phyloP scores from a whole-genome alignment of 2,888 invertebrate genomes.

The Orthonychiurus folsomi region DNA sequence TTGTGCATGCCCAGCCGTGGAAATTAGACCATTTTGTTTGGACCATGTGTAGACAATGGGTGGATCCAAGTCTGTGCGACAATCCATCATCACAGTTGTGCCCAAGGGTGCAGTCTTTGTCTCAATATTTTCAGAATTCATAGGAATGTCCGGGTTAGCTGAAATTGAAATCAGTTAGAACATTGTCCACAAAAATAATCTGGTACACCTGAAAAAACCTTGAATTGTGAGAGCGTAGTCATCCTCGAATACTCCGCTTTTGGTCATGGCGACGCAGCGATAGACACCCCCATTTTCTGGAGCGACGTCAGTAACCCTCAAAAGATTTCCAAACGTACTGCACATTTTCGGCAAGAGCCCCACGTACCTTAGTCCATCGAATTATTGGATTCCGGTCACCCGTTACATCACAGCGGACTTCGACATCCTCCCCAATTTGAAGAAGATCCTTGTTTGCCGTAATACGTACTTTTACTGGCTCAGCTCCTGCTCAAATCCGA shows the following conservation, averaged over 20 bases:
- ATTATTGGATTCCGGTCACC: constrained; percentile 50
- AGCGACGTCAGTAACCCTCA: constrained; percentile 53
- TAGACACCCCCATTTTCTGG: constrained; percentile 60
- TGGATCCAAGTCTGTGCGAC: constrained; percentile 56
- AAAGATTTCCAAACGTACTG: constrained; percentile 50
- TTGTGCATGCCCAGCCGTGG: constrained; percentile 50
- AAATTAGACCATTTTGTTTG: constrained; percentile 61
- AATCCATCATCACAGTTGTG: constrained; percentile 51
- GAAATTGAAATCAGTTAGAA: background rate
- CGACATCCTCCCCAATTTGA: constrained; percentile 54
- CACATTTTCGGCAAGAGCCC: constrained; percentile 53
- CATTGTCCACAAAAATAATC: background rate
- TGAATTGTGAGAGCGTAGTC: constrained; percentile 54
- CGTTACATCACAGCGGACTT: constrained; percentile 56
- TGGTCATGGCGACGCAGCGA: constrained; percentile 55
- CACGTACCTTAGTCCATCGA: constrained; percentile 55
- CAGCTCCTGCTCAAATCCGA: constrained; percentile 33
- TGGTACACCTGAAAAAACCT: constrained; percentile 45
- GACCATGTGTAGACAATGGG: constrained; percentile 65
- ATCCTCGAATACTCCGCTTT: constrained; percentile 49
- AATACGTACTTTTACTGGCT: constrained; percentile 42
- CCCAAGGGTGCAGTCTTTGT: constrained; percentile 56
- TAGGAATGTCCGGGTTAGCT: constrained; percentile 33
- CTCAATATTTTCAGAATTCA: constrained; percentile 45
- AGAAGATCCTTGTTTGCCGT: constrained; percentile 48